Evolutionary conservation across 2,797 vertebrate species (phyloP), one percentile per base, ranked within the genome.

Genomic region (Antennarius maculatus): DNA sequence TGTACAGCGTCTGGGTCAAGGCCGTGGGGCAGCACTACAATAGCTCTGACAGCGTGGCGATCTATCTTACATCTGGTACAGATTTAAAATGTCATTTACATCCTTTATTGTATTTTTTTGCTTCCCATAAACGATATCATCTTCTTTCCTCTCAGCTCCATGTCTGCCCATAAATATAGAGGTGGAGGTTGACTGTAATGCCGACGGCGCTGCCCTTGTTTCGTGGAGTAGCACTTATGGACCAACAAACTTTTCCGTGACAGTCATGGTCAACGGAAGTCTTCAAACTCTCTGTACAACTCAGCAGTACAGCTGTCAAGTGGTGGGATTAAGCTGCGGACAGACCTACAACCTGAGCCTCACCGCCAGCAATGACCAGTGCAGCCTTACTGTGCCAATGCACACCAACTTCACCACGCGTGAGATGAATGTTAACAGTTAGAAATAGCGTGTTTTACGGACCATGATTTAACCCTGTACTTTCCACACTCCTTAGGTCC

Each of bases 281-380:
- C 66, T 82, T 55, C 69, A 66, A 54, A 81, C 76, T 50, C 75
- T 88, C 53, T 94, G 93, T 61, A 70, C 68, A 5, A 87, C 88
- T 46, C 66, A 70, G 62, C 64, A 73, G 45, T 59, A 71, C 68
- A 59, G 43, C 14, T 93, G 92, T 63, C 77, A 84, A 9, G 69
- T 92, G 23, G 71, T 78, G 3, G 82, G 70, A 14, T 55, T 90
- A 37, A 70, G 69, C 27, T 93, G 92, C 17, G 91, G 92, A 7
- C 59, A 88, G 63, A 81, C 52, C 10, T 91, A 91, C 73, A 86
- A 77, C 56, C 59, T 92, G 59, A 89, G 76, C 67, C 72, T 92
- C 66, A 78, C 56, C 0, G 68, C 75, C 62, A 71, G 41, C 61
- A 92, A 91, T 47, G 6, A 54, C 6, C 76, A 89, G 34, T 92